Percentiles rank a stretch among this genome's conserved stretches.
These are phyloP conservation scores for Neostethus bicornis DNA, from an alignment of 2,797 vertebrate genomes.

Conservation along the genomic window DNA sequence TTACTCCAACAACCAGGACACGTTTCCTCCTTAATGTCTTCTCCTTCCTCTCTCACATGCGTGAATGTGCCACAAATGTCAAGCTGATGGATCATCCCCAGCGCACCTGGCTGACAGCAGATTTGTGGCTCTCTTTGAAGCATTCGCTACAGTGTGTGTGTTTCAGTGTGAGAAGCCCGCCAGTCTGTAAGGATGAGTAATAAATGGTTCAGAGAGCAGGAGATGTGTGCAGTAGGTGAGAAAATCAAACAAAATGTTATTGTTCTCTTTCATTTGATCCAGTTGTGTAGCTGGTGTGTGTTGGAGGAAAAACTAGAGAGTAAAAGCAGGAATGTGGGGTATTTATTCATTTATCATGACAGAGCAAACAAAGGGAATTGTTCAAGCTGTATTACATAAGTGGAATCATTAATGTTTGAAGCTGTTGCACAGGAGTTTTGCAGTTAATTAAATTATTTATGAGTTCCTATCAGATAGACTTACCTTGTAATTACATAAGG, in stretches of 20 bases:
- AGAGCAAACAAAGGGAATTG: constrained; percentile 3
- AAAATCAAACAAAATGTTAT: not conserved
- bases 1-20: constrained; percentile 23
- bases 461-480: constrained; percentile 36
- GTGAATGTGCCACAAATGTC: constrained; percentile 22
- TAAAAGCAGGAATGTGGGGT: constrained; percentile 8
- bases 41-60: constrained; percentile 1
- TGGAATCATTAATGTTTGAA: constrained; percentile 17
- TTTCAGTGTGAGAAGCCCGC: constrained; percentile 4
- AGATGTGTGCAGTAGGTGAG: not conserved
- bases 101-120: constrained; percentile 28
- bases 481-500: constrained; percentile 88
- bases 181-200: constrained; percentile 2
- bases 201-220: constrained; percentile 4
- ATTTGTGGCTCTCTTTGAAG: constrained; percentile 10
- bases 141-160: constrained; percentile 3
- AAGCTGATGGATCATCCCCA: constrained; percentile 33
- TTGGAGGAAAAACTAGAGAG: constrained; percentile 5
- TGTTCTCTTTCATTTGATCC: constrained; percentile 12
- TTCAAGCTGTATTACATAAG: constrained; percentile 1
- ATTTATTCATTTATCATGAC: constrained; percentile 5
- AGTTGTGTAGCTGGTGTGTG: constrained; percentile 4
- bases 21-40: constrained; percentile 5
- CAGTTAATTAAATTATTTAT: constrained; percentile 24
- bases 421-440: constrained; percentile 9